Evolutionary conservation across 2,113 vertebrate species (phyloP), one percentile per base, ranked within the genome.

Genomic region (Boleophthalmus pectinirostris): DNA sequence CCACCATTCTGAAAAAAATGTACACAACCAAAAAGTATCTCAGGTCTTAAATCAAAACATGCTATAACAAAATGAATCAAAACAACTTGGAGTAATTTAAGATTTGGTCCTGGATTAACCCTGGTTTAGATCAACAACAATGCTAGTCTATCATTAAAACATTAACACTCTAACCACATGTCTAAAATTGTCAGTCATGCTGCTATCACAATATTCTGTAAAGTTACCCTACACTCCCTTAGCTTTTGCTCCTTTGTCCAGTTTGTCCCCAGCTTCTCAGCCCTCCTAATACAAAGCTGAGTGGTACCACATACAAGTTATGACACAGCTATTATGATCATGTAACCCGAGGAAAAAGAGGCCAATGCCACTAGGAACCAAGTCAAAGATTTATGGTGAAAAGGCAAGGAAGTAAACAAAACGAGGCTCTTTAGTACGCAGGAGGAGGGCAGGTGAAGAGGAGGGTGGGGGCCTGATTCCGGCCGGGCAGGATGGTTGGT

Each of bases 191-290:
- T 9, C 51, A n/a, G 15, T 18, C 12, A 58, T 25, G n/a, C 21
- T 24, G 23, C 21, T 25, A 60, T 15, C 15, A 33, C 29, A 23
- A 23, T 53, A 45, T 66, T 25, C 65, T 29, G 82, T 64, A 86
- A 56, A 58, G 21, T 58, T 14, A 11, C 23, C 56, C 56, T 0
- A 23, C 56, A 21, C 12, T n/a, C n/a, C n/a, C 21, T 88, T 60
- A 84, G 83, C 81, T 84, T 89, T 90, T 91, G 89, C 87, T 91
- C 87, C 83, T 89, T 87, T 87, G 88, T 87, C 88, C 82, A 89
- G 85, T 88, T 81, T 87, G 80, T 78, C 53, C 67, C 71, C 72
- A 63, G 65, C 20, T 56, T 51, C 15, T 24, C 23, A 18, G 49
- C 33, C 35, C 46, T 56, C 35, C 56, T 1, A 56, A 74, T 63